Conservation (phyloP, 2,888 invertebrate species). For the Agonopterix subpropinquella region DNA sequence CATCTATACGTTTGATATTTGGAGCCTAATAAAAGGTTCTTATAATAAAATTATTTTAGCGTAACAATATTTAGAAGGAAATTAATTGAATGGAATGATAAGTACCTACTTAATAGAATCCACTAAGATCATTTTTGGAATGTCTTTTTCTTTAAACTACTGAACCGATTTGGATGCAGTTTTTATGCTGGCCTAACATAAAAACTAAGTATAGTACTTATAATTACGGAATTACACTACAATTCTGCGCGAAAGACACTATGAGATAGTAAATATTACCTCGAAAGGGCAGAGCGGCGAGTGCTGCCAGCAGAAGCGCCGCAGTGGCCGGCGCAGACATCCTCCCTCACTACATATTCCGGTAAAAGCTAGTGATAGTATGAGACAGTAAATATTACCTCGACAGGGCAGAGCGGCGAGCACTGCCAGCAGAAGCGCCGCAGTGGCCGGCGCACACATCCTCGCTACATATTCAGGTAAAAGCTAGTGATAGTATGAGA, state of each 20-base stretch:
- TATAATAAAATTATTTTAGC: too few relatives aligned
- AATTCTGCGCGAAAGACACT: slow-evolving; percentile 4
- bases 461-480: slow-evolving; percentile 16
- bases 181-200: too few relatives aligned
- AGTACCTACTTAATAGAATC: too few relatives aligned
- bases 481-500: not conserved
- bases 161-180: too few relatives aligned
- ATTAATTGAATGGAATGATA: too few relatives aligned
- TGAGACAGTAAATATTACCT: slow-evolving; percentile 29
- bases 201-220: too few relatives aligned
- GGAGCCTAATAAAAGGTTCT: too few relatives aligned
- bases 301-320: slow-evolving; percentile 61
- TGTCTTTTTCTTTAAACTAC: too few relatives aligned
- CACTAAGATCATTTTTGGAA: too few relatives aligned
- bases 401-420: slow-evolving; percentile 58
- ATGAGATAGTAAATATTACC: slow-evolving; percentile 27
- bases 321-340: slow-evolving; percentile 66
- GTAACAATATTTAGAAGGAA: too few relatives aligned
- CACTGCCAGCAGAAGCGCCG: slow-evolving; percentile 62
- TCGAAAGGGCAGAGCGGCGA: slow-evolving; percentile 57
- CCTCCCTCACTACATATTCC: slow-evolving; percentile 58
- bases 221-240: too few relatives aligned
- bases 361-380: not conserved
- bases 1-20: too few relatives aligned
- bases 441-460: slow-evolving; percentile 55